phyloP scores from a whole-genome alignment of 2,113 vertebrate species.

The Ciconia maguari region DNA sequence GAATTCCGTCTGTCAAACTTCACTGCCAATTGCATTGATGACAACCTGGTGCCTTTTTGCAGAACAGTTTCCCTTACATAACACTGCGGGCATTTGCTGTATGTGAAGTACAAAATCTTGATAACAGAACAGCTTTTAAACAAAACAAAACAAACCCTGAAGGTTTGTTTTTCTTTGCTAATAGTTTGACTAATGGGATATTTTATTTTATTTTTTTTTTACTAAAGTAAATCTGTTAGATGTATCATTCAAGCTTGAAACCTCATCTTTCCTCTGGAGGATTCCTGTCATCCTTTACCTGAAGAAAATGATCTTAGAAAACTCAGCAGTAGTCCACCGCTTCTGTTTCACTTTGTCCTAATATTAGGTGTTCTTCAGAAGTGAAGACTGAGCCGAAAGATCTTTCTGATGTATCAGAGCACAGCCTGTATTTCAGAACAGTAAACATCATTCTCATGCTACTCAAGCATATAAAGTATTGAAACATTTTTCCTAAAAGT shows the following conservation, averaged over 20 bases:
- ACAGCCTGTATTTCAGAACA: background rate
- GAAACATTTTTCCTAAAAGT: background rate
- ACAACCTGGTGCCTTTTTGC: conserved; percentile 17
- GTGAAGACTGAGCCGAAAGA: background rate
- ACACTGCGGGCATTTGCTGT: background rate
- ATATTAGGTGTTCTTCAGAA: background rate
- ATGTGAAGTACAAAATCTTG: background rate
- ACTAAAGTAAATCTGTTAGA: no score
- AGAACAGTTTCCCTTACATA: background rate
- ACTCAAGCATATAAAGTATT: background rate
- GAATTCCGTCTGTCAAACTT: conserved; percentile 21
- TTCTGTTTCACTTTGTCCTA: background rate
- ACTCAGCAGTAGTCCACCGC: background rate
- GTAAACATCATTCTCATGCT: background rate
- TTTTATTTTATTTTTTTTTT: background rate
- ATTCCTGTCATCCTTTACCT: background rate
- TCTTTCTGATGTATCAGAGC: background rate
- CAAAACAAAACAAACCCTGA: background rate
- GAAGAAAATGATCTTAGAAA: background rate
- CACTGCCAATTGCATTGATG: background rate
- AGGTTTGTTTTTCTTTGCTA: background rate
- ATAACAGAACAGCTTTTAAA: background rate
- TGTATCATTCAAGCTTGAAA: background rate
- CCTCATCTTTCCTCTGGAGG: background rate
- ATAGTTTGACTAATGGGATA: background rate